These are phyloP conservation scores for Mus caroli DNA, from an alignment of 2,797 vertebrate genomes.

Conservation along the genomic window DNA sequence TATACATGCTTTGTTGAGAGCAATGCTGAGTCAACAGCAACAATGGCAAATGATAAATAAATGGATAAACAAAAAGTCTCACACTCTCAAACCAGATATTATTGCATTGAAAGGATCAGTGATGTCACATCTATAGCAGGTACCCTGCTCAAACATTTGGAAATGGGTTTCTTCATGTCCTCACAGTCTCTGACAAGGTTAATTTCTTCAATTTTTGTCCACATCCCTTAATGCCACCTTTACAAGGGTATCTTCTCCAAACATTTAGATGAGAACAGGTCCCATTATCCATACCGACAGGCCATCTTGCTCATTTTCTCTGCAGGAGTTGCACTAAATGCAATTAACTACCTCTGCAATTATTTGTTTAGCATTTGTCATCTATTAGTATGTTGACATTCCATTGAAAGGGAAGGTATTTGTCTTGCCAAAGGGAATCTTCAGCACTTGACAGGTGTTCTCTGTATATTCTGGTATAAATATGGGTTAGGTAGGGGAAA, in stretches of 20 bases:
- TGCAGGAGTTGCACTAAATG: not conserved
- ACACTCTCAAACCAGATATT: not conserved
- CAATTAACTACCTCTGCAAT: not conserved
- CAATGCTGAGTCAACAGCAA: not conserved
- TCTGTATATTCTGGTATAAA: constrained; percentile 28
- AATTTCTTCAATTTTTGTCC: constrained; percentile 17
- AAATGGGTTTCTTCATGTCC: not conserved
- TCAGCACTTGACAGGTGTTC: not conserved
- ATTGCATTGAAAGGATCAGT: not conserved
- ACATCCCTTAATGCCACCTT: not conserved
- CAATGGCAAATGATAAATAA: not conserved
- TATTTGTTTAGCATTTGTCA: constrained; percentile 23
- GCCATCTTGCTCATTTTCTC: not conserved
- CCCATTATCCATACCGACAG: not conserved
- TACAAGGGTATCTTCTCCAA: not conserved
- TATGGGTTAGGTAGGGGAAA: not conserved
- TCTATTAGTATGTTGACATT: not conserved
- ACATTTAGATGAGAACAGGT: not conserved
- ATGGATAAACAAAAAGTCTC: not conserved
- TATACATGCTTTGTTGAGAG: not conserved
- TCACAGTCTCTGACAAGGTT: not conserved
- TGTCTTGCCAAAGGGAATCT: not conserved
- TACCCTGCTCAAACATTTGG: not conserved
- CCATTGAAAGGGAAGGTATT: not conserved
- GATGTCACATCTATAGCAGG: not conserved